Conservation (phyloP, 2,113 vertebrate species). For the Pipra filicauda region DNA sequence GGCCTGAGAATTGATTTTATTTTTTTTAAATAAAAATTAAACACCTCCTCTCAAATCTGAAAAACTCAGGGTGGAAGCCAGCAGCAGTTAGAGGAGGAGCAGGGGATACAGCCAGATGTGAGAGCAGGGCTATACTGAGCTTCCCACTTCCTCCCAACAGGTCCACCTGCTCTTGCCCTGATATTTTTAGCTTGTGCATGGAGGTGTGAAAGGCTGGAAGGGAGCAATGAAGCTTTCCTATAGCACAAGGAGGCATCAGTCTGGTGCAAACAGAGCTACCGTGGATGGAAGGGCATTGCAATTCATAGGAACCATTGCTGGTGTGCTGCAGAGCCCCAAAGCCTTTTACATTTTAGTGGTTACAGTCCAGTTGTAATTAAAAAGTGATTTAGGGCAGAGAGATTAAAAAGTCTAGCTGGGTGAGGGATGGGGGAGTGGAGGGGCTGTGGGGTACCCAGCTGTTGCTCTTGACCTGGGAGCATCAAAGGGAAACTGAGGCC, state of each 20-base stretch:
- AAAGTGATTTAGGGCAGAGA: neutral
- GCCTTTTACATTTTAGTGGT: neutral
- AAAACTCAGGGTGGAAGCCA: neutral
- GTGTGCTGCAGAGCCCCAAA: neutral
- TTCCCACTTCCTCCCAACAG: neutral
- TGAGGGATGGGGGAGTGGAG: neutral
- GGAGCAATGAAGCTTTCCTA: fast-evolving
- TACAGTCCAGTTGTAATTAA: neutral
- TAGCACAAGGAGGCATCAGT: fast-evolving
- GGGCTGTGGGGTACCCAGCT: fast-evolving
- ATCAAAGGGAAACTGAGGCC: neutral
- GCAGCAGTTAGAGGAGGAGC: neutral
- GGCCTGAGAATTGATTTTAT: neutral
- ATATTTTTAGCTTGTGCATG: fast-evolving
- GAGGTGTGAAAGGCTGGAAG: neutral
- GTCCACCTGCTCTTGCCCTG: neutral
- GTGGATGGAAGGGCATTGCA: neutral
- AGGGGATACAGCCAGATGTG: fast-evolving
- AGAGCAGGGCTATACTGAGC: neutral
- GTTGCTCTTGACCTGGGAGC: neutral
- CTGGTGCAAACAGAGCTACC: neutral
- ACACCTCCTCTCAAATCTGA: fast-evolving
- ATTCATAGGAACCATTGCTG: fast-evolving
- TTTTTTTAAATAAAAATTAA: neutral
- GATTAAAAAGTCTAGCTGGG: neutral